Conservation (phyloP, 64 coral and sea anemone species). For the Platygyra sinensis region DNA sequence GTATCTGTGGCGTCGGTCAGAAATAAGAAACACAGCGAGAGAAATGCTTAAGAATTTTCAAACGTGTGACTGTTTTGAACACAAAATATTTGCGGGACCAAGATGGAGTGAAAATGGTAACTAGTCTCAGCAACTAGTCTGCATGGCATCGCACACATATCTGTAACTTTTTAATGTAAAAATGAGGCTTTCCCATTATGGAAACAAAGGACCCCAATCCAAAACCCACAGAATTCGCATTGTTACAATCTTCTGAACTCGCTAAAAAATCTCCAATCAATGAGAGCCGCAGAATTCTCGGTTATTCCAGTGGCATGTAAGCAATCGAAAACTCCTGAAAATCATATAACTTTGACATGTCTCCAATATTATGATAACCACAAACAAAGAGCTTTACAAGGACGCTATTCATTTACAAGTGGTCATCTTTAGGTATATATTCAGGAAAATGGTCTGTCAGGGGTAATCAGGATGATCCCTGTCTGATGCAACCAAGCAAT, state of each 20-base stretch:
- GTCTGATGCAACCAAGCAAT: background rate
- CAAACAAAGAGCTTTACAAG: background rate
- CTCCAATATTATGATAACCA: background rate
- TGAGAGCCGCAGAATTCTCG: too few relatives aligned
- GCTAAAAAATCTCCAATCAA: background rate
- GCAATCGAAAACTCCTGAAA: background rate
- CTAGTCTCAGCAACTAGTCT: background rate
- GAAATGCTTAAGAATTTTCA: background rate
- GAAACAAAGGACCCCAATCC: background rate
- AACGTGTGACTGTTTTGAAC: background rate
- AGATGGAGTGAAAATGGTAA: too few relatives aligned
- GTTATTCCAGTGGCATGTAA: too few relatives aligned
- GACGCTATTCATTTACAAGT: background rate
- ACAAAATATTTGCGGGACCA: background rate
- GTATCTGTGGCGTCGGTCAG: too few relatives aligned
- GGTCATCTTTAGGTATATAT: background rate
- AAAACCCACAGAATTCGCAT: background rate
- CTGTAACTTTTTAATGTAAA: background rate
- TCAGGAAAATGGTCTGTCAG: background rate
- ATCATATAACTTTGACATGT: background rate
- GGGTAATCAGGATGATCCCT: background rate
- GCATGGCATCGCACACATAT: background rate
- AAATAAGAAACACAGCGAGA: fast-evolving
- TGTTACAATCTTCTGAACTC: background rate
- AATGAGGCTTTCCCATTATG: background rate